A percentile compares a stretch with the other conserved stretches of the same genome.
These are phyloP conservation scores for Smutsia temminckii DNA, from an alignment of 2,797 vertebrate genomes.

Conservation along the genomic window DNA sequence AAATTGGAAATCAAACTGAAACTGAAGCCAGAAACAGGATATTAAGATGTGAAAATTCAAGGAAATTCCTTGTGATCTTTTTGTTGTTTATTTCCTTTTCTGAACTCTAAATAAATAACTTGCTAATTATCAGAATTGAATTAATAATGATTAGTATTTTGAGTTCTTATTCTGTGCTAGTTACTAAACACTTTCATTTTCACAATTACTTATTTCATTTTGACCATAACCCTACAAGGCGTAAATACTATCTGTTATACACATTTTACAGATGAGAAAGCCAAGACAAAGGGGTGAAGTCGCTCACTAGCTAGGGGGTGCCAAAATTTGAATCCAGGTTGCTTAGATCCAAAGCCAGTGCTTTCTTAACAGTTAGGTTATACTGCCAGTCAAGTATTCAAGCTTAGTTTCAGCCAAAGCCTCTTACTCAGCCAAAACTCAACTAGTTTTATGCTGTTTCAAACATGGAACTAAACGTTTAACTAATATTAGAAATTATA, in stretches of 20 bases:
- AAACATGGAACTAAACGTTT: background rate
- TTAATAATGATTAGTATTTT: conserved; percentile 1
- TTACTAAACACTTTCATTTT: background rate
- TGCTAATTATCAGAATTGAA: background rate
- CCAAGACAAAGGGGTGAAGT: background rate
- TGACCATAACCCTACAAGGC: background rate
- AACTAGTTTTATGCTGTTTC: background rate
- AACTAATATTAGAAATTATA: background rate
- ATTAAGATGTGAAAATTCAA: conserved; percentile 30
- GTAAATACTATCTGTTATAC: fast-evolving
- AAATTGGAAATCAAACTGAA: background rate
- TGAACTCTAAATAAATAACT: background rate
- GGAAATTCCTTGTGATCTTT: background rate
- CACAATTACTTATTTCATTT: background rate
- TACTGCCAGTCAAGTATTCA: background rate
- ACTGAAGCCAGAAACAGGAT: background rate
- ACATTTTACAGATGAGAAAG: background rate
- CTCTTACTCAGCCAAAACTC: background rate
- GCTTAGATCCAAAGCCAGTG: background rate
- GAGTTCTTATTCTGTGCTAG: background rate
- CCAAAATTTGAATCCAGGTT: background rate
- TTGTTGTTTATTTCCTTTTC: background rate
- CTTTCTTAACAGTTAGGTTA: background rate
- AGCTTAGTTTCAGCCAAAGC: background rate
- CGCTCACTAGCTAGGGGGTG: background rate